A percentile compares a stretch with the other conserved stretches of the same genome.
phyloP scores from a whole-genome alignment of 2,113 vertebrate species.

The Irena cyanogastra region DNA sequence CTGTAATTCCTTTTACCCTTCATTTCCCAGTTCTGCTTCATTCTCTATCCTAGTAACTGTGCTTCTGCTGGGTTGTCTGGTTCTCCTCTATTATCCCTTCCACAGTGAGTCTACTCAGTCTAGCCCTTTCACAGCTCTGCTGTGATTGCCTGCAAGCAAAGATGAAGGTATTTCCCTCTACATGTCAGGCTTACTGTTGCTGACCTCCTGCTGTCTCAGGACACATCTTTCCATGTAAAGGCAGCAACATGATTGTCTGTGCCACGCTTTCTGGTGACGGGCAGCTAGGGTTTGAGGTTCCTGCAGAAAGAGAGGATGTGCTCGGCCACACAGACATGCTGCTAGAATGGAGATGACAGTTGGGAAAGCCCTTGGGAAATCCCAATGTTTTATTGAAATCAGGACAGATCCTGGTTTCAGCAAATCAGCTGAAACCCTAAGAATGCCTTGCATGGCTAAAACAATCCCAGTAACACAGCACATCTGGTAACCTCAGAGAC shows the following conservation, averaged over 20 bases:
- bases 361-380: background rate
- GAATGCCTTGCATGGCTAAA: background rate
- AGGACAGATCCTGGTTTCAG: background rate
- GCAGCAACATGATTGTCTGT: background rate
- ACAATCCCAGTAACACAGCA: background rate
- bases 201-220: background rate
- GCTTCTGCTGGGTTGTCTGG: background rate
- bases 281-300: background rate
- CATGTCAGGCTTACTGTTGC: background rate
- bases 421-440: slow-evolving; percentile 7
- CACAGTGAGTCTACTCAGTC: background rate
- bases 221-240: background rate
- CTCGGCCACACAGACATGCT: fast-evolving
- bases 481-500: slow-evolving; percentile 35
- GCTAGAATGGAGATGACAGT: background rate
- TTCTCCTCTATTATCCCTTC: background rate
- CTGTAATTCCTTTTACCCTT: background rate
- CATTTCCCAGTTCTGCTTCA: background rate
- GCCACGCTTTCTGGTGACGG: background rate
- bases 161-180: background rate
- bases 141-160: background rate
- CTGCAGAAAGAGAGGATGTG: background rate
- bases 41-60: background rate
- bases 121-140: background rate
- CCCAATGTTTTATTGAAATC: background rate